phyloP scores from a whole-genome alignment of 2,113 vertebrate genomes.

The Orthonyx spaldingii region DNA sequence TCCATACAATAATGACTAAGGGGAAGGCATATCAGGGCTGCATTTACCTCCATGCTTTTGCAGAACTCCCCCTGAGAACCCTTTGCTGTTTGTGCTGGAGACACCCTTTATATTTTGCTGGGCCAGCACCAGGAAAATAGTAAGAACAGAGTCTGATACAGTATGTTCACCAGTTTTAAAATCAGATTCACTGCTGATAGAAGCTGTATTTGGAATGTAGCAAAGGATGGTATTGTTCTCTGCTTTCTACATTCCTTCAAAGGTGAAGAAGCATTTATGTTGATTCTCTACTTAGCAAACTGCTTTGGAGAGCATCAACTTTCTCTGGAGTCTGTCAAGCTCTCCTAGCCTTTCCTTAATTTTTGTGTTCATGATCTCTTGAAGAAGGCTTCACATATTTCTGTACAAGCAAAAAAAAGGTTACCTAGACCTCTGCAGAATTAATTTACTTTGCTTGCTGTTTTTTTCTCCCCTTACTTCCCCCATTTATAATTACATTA shows the following conservation, averaged over 20 bases:
- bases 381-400: neutral
- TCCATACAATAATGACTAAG: neutral
- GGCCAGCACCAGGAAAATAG: neutral
- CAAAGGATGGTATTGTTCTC: neutral
- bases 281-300: neutral
- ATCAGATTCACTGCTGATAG: neutral
- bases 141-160: neutral
- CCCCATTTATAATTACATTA: slow-evolving; percentile 41
- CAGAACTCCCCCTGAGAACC: neutral
- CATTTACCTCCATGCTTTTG: neutral
- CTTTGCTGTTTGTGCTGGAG: neutral
- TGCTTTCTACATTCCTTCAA: neutral
- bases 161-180: neutral
- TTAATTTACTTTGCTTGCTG: slow-evolving; percentile 26
- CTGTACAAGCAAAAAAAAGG: neutral
- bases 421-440: slow-evolving; percentile 5
- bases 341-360: neutral
- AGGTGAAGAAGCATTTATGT: neutral
- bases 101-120: neutral
- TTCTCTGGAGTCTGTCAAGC: neutral
- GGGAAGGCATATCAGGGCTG: neutral
- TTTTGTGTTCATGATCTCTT: neutral
- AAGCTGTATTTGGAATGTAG: neutral
- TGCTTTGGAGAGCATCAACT: neutral
- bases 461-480: neutral